Evolutionary conservation across 2,113 vertebrate species (phyloP).

Genomic region (Daubentonia madagascariensis): DNA sequence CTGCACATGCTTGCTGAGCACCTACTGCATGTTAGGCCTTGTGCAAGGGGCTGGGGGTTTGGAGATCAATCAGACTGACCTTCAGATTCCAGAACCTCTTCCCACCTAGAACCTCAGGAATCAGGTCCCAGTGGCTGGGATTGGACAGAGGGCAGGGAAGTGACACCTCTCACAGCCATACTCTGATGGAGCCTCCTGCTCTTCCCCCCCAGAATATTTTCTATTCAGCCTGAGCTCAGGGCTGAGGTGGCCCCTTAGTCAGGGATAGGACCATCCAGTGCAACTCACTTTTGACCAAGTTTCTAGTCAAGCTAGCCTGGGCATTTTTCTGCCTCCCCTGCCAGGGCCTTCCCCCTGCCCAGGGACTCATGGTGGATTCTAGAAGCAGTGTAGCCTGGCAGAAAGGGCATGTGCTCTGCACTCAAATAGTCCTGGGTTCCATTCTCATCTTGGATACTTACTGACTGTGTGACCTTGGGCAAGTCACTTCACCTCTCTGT

Average conservation of each 20-base stretch:
- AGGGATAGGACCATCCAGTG: neutral
- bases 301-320: neutral
- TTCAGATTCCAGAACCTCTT: neutral
- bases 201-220: neutral
- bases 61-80: neutral
- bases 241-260: neutral
- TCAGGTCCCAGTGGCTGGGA: neutral
- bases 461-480: constrained; percentile 4
- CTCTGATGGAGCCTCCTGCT: neutral
- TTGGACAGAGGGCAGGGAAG: too few relatives aligned
- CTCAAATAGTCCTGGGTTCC: neutral
- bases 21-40: neutral
- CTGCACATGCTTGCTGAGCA: neutral
- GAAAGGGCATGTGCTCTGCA: neutral
- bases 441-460: neutral
- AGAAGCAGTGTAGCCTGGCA: neutral
- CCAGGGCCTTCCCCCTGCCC: neutral
- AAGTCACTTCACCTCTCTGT: neutral
- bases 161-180: neutral
- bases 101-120: neutral
- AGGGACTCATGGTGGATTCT: neutral
- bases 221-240: neutral
- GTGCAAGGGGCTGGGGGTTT: neutral
- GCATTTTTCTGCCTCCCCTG: neutral
- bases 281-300: neutral